Evolutionary conservation across 1,140 invertebrate species (phyloP).

Genomic region (Drosophila virilis): DNA sequence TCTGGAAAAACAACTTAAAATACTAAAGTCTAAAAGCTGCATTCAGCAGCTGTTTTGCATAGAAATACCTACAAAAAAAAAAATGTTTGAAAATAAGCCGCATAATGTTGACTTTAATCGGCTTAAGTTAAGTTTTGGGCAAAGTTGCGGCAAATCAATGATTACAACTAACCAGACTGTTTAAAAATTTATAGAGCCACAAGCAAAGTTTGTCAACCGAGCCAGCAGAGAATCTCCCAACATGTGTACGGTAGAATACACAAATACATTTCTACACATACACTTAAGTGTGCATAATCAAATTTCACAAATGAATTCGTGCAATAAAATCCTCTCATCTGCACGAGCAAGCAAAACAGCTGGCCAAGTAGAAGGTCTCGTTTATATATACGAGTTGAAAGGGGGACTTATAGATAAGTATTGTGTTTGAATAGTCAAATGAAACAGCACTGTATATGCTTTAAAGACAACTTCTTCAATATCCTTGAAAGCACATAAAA

Average conservation of each 20-base stretch:
- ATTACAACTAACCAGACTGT: conserved; percentile 29
- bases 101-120: conserved; percentile 48
- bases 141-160: conserved; percentile 51
- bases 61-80: conserved; percentile 10
- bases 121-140: conserved; percentile 39
- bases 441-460: not conserved
- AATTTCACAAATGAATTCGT: conserved; percentile 55
- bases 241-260: conserved; percentile 9
- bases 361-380: conserved; percentile 2
- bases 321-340: conserved; percentile 56
- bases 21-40: conserved; percentile 5
- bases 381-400: conserved; percentile 21
- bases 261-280: conserved; percentile 29
- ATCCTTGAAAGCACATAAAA: conserved; percentile 1
- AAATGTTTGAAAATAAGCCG: conserved; percentile 5
- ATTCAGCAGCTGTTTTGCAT: conserved; percentile 37
- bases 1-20: conserved; percentile 15
- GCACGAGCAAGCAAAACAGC: conserved; percentile 42
- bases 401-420: not conserved
- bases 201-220: conserved; percentile 44
- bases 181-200: conserved; percentile 53
- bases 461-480: not conserved
- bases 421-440: not conserved
- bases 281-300: conserved; percentile 50
- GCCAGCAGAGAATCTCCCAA: not conserved